Base-by-base conservation (phyloP, 2,888 invertebrate genomes). In the Gerosis bhagava region DNA sequence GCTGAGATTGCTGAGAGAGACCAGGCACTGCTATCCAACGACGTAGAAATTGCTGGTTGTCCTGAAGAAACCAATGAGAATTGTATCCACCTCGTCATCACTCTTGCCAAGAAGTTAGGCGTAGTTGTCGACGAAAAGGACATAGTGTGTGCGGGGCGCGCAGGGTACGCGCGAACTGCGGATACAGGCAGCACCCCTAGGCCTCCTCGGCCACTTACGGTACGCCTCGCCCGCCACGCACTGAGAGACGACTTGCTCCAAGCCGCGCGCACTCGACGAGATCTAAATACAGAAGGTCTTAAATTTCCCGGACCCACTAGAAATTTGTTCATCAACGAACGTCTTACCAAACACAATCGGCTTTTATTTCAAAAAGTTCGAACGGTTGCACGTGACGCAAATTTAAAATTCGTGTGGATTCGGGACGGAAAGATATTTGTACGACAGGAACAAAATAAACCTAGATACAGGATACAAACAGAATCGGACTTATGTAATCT, bases 381-480 rank as follows among this genome's bases (percentile, higher is more conserved):
- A 5, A 5, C 24, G 3, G 2, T 24, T n/a, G 35, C 35, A 8
- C 35, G 22, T 2, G 35, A 24, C 5, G 3, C 7, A 13, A 13
- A 36, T 2, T 36, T 13, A 10, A 22, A 11, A 12, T 36, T 10
- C 19, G 24, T 36, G 3, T 36, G 35, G 35, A 24, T 10, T n/a
- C 15, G 24, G 17, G 13, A 32, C 6, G 31, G 31, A 5, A 17
- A 10, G 16, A 32, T 32, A 10, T 32, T 32, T 32, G 11, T 19
- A 13, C 8, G 35, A 12, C 35, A 36, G 13, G 37, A 13, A 4
- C 25, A 37, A 25, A 25, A 25, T 10, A 37, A 37, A 17, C 37
- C 37, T 6, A 10, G 25, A 5, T 4, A 25, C 11, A 10, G 37
- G 3, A 5, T 37, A 13, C 37, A 10, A 4, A 37, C 10, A 1